Percentiles rank a stretch among this genome's conserved stretches.
These are phyloP conservation scores for Sitta carolinensis DNA, from an alignment of 2,797 vertebrate species.

Conservation along the genomic window DNA sequence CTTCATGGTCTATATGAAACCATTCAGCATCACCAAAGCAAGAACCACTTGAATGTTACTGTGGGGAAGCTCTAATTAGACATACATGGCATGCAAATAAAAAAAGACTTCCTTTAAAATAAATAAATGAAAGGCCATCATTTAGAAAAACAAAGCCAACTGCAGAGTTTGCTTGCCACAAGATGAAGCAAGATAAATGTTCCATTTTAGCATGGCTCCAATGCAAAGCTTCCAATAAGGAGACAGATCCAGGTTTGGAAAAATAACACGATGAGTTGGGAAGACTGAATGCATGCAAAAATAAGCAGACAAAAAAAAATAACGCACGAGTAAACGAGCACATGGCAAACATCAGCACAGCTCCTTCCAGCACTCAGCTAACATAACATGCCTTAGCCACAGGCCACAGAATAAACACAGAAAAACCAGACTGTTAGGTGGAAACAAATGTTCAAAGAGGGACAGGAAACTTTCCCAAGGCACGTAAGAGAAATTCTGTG, in stretches of 20 bases:
- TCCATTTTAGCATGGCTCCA: background rate
- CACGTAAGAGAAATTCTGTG: background rate
- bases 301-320: background rate
- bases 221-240: background rate
- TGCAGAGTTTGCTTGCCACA: background rate
- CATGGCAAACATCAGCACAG: slow-evolving; percentile 25
- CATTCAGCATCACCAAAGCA: background rate
- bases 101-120: background rate
- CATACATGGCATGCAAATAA: background rate
- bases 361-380: slow-evolving; percentile 5
- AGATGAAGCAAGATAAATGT: background rate
- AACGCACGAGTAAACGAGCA: background rate
- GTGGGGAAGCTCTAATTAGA: background rate
- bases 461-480: slow-evolving; percentile 19
- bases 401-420: slow-evolving; percentile 56
- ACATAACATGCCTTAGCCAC: slow-evolving; percentile 43
- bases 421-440: slow-evolving; percentile 38
- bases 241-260: background rate
- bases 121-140: background rate
- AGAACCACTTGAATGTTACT: background rate
- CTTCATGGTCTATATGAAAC: background rate
- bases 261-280: background rate
- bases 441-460: slow-evolving; percentile 57
- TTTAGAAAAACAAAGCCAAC: background rate
- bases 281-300: background rate